Evolutionary conservation across 2,797 vertebrate genomes (phyloP).

Genomic region (Pipistrellus nathusii): DNA sequence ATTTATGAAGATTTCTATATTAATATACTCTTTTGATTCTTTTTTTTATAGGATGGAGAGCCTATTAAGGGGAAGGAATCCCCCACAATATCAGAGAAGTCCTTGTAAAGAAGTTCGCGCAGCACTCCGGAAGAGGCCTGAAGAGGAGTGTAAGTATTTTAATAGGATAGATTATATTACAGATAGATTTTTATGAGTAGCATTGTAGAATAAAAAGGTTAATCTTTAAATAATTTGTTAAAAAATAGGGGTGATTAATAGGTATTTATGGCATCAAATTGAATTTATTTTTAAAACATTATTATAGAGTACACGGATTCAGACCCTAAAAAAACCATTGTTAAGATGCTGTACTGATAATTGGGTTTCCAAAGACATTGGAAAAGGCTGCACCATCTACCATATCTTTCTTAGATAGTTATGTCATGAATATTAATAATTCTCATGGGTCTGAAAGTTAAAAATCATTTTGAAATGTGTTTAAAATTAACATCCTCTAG

Average conservation of each 20-base stretch:
- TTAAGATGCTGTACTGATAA: background rate
- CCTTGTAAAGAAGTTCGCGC: slow-evolving; percentile 83
- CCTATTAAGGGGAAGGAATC: slow-evolving; percentile 82
- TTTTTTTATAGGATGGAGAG: slow-evolving; percentile 79
- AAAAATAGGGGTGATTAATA: background rate
- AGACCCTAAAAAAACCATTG: background rate
- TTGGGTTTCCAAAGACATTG: background rate
- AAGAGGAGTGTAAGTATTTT: slow-evolving; percentile 78
- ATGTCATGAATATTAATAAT: background rate
- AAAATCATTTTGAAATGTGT: slow-evolving; percentile 11
- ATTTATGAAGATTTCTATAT: background rate
- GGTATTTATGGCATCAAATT: slow-evolving; percentile 20
- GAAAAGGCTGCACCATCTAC: background rate
- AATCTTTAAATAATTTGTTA: background rate
- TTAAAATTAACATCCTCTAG: slow-evolving; percentile 31
- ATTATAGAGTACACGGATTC: background rate
- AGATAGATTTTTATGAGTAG: slow-evolving; percentile 10
- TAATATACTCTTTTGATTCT: slow-evolving; percentile 39
- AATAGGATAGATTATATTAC: background rate
- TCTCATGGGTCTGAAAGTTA: background rate
- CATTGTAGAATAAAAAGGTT: background rate
- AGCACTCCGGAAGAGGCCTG: slow-evolving; percentile 82
- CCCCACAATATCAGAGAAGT: slow-evolving; percentile 82
- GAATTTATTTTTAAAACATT: background rate
- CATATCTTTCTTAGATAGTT: background rate